phyloP scores from a whole-genome alignment of 2,888 invertebrate species.

The Caenorhabditis sp. region DNA sequence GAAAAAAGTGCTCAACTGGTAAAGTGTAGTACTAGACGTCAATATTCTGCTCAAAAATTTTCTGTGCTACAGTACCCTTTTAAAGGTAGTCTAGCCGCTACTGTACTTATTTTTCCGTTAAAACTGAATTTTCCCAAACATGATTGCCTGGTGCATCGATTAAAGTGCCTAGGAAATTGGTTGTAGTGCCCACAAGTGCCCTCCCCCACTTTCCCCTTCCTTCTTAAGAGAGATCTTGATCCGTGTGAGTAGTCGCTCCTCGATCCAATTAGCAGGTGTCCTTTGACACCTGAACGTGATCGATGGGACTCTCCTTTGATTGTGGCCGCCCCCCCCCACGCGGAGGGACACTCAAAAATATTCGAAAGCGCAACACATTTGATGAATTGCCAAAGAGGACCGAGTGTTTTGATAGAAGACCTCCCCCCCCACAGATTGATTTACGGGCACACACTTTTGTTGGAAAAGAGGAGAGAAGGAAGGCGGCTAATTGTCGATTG shows the following conservation, averaged over 20 bases:
- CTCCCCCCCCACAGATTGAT: slow-evolving; percentile 13
- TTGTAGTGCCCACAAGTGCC: not conserved
- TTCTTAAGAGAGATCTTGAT: too few relatives aligned
- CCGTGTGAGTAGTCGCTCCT: not conserved
- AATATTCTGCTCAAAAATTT: too few relatives aligned
- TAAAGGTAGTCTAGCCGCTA: too few relatives aligned
- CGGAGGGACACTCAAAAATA: slow-evolving; percentile 3
- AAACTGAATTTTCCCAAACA: too few relatives aligned
- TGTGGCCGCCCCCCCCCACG: not conserved
- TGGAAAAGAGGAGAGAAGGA: not conserved
- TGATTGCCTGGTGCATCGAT: too few relatives aligned
- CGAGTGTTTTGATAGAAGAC: slow-evolving; percentile 37
- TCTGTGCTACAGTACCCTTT: too few relatives aligned
- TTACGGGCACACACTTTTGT: slow-evolving; percentile 20
- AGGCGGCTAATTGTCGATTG: slow-evolving; percentile 17
- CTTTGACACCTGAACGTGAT: slow-evolving; percentile 43
- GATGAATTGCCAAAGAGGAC: slow-evolving; percentile 20
- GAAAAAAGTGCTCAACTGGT: too few relatives aligned
- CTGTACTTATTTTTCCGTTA: too few relatives aligned
- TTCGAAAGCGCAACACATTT: slow-evolving; percentile 37
- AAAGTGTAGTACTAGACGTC: too few relatives aligned
- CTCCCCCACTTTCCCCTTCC: not conserved
- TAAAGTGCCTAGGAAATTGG: too few relatives aligned
- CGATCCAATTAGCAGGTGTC: slow-evolving; percentile 39
- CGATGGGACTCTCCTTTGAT: slow-evolving; percentile 10